Percentiles rank a stretch among this genome's conserved stretches.
These are phyloP conservation scores for Lasioglossum villosulum DNA, from an alignment of 2,888 invertebrate species.

Conservation along the genomic window DNA sequence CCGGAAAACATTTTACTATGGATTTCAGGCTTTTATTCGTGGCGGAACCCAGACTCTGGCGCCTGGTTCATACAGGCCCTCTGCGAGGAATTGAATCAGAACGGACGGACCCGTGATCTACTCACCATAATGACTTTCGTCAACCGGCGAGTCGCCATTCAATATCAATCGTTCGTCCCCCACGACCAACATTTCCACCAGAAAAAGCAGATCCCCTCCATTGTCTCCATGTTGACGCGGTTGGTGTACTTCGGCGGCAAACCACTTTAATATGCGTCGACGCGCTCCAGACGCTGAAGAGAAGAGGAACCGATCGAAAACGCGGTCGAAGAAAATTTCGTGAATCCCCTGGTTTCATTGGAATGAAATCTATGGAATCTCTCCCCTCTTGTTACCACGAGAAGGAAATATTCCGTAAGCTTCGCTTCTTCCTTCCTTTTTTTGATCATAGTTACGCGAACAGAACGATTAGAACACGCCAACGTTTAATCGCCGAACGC, in stretches of 20 bases:
- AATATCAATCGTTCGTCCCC: slow-evolving; percentile 87
- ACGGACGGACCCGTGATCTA: slow-evolving; percentile 86
- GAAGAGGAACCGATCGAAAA: not conserved
- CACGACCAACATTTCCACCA: slow-evolving; percentile 84
- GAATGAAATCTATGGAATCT: not conserved
- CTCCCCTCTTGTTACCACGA: not conserved
- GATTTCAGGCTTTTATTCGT: slow-evolving; percentile 88
- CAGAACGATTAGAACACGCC: not conserved
- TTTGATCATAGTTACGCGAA: not conserved
- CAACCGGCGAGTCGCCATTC: slow-evolving; percentile 88
- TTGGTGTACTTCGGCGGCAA: slow-evolving; percentile 84
- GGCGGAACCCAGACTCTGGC: slow-evolving; percentile 88
- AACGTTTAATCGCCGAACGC: slow-evolving; percentile 18
- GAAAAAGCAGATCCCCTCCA: slow-evolving; percentile 90
- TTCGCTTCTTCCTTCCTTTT: not conserved
- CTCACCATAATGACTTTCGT: slow-evolving; percentile 88
- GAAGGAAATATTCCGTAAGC: not conserved
- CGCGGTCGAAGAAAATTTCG: slow-evolving; percentile 23
- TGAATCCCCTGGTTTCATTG: not conserved
- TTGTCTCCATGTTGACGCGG: slow-evolving; percentile 89
- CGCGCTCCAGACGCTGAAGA: not conserved
- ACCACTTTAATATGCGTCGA: not conserved
- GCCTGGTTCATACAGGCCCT: slow-evolving; percentile 91
- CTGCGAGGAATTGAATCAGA: slow-evolving; percentile 86
- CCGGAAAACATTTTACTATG: slow-evolving; percentile 51